phyloP scores from a whole-genome alignment of 2,888 invertebrate genomes.

The Archips xylosteana region DNA sequence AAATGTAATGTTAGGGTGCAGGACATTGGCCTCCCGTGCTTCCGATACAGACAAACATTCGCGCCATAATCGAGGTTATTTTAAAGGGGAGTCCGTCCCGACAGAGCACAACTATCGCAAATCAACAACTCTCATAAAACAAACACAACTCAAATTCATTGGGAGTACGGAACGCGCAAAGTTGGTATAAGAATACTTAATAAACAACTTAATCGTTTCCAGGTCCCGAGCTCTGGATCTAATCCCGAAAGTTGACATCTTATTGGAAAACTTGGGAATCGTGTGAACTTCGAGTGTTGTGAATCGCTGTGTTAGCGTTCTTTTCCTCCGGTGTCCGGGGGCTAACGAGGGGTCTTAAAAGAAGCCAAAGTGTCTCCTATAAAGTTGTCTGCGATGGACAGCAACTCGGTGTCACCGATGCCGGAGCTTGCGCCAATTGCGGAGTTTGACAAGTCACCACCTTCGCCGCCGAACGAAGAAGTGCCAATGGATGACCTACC shows the following conservation, averaged over 20 bases:
- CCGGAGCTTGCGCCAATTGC: slow-evolving; percentile 89
- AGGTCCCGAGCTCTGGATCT: slow-evolving; percentile 60
- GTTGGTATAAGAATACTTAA: slow-evolving; percentile 51
- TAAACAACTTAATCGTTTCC: slow-evolving; percentile 63
- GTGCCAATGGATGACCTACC: slow-evolving; percentile 88
- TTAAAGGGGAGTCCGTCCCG: slow-evolving; percentile 10
- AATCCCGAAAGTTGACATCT: slow-evolving; percentile 56
- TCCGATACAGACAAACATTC: slow-evolving; percentile 42
- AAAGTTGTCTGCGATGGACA: slow-evolving; percentile 87
- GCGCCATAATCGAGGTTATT: slow-evolving; percentile 25
- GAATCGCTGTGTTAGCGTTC: slow-evolving; percentile 33
- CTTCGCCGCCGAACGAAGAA: slow-evolving; percentile 87
- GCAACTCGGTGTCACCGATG: slow-evolving; percentile 89
- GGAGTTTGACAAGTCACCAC: slow-evolving; percentile 89
- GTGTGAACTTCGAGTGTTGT: slow-evolving; percentile 36
- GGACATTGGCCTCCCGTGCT: slow-evolving; percentile 74
- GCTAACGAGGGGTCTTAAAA: slow-evolving; percentile 60
- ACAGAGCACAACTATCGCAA: background rate
- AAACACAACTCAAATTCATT: slow-evolving; percentile 31
- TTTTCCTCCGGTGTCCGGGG: slow-evolving; percentile 68
- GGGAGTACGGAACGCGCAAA: slow-evolving; percentile 51
- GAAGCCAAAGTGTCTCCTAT: slow-evolving; percentile 84
- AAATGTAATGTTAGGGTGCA: slow-evolving; percentile 62
- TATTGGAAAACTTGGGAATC: slow-evolving; percentile 53
- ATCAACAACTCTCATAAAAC: slow-evolving; percentile 25